Percentiles rank a stretch among this genome's conserved stretches.
Evolutionary conservation across 1,140 invertebrate genomes (phyloP).

Genomic region (Andricus grossulariae): DNA sequence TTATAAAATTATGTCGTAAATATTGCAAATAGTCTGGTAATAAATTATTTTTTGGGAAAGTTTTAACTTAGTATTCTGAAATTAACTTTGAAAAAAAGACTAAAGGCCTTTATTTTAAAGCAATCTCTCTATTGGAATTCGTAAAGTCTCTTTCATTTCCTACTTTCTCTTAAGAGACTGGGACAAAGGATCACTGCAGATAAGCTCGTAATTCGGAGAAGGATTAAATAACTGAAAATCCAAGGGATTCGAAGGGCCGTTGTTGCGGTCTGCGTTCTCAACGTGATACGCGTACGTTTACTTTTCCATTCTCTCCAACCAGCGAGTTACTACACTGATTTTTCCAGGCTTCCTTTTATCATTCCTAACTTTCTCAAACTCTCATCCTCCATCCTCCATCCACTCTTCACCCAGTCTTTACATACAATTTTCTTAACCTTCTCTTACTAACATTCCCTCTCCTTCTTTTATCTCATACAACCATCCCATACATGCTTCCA

Average conservation of each 20-base stretch:
- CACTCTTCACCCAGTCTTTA: too few species aligned
- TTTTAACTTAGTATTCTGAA: too few species aligned
- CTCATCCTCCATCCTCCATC: neutral
- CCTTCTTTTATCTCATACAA: too few species aligned
- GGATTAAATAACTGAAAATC: conserved; percentile 32
- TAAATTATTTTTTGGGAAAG: too few species aligned
- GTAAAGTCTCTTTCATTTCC: neutral
- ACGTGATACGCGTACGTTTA: conserved; percentile 1
- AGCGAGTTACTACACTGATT: conserved; percentile 2
- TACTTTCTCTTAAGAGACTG: neutral
- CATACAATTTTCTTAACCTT: too few species aligned
- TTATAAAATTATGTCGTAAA: too few species aligned
- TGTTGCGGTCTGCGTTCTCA: neutral
- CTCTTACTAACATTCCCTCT: too few species aligned
- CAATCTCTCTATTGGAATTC: neutral
- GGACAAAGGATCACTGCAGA: conserved; percentile 10
- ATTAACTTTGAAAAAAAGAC: too few species aligned
- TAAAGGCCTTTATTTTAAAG: too few species aligned
- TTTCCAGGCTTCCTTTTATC: conserved; percentile 28
- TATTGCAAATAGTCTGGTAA: too few species aligned
- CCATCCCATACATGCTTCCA: too few species aligned
- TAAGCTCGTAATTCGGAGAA: conserved; percentile 18
- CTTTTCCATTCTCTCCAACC: neutral
- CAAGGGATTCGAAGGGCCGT: conserved; percentile 10
- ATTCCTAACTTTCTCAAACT: conserved; percentile 17